These are phyloP conservation scores for Sterrhoptilus dennistouni DNA, from an alignment of 2,113 vertebrate genomes.

Conservation along the genomic window DNA sequence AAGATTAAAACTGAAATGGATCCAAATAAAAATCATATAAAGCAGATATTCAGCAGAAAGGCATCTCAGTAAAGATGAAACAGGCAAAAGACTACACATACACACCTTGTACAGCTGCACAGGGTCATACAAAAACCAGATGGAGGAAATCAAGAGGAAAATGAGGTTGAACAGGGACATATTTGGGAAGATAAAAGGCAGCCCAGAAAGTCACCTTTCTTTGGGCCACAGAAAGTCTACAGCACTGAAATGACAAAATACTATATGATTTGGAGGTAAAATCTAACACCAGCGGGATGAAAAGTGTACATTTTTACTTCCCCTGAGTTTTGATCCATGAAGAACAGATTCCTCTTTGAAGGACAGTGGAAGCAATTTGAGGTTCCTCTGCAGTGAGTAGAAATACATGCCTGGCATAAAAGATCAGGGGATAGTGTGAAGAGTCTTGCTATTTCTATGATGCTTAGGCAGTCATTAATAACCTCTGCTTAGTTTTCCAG, in stretches of 20 bases:
- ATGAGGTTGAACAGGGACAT: neutral
- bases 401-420: neutral
- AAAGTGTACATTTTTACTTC: neutral
- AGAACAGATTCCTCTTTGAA: neutral
- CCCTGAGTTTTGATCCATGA: neutral
- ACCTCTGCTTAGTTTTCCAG: neutral
- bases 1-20: neutral
- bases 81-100: neutral
- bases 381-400: neutral
- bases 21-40: constrained; percentile 22
- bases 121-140: constrained; percentile 44
- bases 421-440: neutral
- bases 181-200: constrained; percentile 31
- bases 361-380: neutral
- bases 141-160: constrained; percentile 32
- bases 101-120: constrained; percentile 62
- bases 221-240: neutral
- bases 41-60: constrained; percentile 7
- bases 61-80: constrained; percentile 13
- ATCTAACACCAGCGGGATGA: neutral
- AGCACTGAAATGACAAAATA: neutral
- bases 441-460: neutral
- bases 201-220: constrained; percentile 16
- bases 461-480: neutral
- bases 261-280: neutral